Base-by-base conservation (phyloP, 2,888 invertebrate species). In the Lamellibrachia columna region DNA sequence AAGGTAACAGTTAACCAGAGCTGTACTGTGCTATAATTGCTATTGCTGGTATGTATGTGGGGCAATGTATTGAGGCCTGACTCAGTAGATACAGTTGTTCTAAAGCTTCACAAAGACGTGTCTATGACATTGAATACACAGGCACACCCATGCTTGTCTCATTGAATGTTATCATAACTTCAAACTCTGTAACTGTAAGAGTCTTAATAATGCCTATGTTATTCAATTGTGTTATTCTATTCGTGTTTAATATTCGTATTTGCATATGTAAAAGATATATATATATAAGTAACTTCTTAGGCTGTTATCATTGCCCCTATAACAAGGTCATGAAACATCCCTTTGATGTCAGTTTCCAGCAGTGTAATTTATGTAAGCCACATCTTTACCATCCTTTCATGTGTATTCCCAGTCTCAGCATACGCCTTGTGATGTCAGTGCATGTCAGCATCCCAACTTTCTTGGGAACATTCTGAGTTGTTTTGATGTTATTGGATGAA, bases 331-430 rank as follows among this genome's bases (percentile, higher is more conserved):
- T 75, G n/a, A 75, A 75, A 6, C n/a, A n/a, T 75, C 22, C 22
- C 22, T 75, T 75, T 75, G 75, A 75, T 75, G 75, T 75, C 11
- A 11, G 75, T 75, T 75, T 75, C 75, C 75, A 22, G 75, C 75
- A 22, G 75, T 8, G 58, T 58, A 75, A 75, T 22, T 58, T 8
- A 58, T 58, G 58, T 58, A 8, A 75, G 75, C n/a, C 75, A 75
- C 75, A 75, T 75, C 75, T 75, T 75, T n/a, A 75, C n/a, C 75
- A 75, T 22, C 75, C 75, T 75, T 58, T 75, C 75, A 75, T 75
- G 75, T 75, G 75, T 15, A 15, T 4, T 60, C 11, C 11, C 60
- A 15, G 60, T 11, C 22, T 11, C 40, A 40, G 40, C n/a, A 22
- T 75, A 75, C 75, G 4, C 6, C 6, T 15, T 75, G 75, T 22